Conservation (phyloP, 2,113 vertebrate genomes). For the Proterorhinus semilunaris region DNA sequence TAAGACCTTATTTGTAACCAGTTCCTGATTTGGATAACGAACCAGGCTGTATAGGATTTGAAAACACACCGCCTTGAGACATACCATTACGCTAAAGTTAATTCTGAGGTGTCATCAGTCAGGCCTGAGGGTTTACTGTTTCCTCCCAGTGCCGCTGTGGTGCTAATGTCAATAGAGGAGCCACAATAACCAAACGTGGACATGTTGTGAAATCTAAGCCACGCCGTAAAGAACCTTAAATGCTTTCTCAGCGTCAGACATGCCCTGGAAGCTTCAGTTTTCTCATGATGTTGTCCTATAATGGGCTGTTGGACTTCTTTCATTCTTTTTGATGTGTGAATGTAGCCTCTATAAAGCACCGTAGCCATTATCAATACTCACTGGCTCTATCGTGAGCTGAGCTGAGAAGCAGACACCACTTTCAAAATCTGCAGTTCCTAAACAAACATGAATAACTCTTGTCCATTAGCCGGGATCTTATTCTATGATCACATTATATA, state of each 20-base stretch:
- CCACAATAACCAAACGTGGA: slow-evolving; percentile 3
- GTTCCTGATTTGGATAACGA: neutral
- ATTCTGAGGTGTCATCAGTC: slow-evolving; percentile 14
- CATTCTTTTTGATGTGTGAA: neutral
- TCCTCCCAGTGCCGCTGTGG: slow-evolving; percentile 6
- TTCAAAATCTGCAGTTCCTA: neutral
- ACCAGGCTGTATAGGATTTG: no score
- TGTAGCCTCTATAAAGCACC: no score
- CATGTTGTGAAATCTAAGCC: neutral
- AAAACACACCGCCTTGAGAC: no score
- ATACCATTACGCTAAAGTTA: no score
- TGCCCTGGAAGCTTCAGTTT: neutral
- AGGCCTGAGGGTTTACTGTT: slow-evolving; percentile 10
- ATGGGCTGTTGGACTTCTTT: neutral
- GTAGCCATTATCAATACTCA: no score
- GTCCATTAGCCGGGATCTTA: neutral
- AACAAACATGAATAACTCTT: neutral
- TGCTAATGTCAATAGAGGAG: slow-evolving; percentile 2
- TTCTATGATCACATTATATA: no score
- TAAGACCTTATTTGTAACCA: no score
- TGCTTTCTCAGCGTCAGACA: neutral
- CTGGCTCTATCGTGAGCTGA: no score
- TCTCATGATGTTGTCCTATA: neutral
- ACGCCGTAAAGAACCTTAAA: neutral
- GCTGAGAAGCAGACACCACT: no score